Conservation (phyloP, 2,888 invertebrate species). For the Dryomyza anilis region DNA sequence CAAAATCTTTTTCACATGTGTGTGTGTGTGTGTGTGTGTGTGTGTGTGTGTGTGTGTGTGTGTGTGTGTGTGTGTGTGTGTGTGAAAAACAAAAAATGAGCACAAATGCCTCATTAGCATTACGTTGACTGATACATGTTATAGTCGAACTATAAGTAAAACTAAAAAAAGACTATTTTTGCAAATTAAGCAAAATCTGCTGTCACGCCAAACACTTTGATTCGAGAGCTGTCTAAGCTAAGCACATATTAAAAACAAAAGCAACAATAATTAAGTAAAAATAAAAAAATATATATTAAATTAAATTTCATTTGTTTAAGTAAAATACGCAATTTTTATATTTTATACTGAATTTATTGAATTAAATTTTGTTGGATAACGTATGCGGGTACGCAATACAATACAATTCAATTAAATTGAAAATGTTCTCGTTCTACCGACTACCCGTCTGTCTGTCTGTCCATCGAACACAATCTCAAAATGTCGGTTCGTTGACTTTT, state of each 20-base stretch:
- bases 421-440: background rate
- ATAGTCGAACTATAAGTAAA: constrained; percentile 9
- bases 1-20: too few relatives aligned
- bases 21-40: too few relatives aligned
- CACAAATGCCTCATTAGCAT: constrained; percentile 26
- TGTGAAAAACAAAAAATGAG: constrained; percentile 17
- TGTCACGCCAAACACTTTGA: constrained; percentile 39
- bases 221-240: constrained; percentile 36
- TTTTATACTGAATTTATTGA: too few relatives aligned
- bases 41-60: too few relatives aligned
- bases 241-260: background rate
- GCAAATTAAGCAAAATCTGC: constrained; percentile 48
- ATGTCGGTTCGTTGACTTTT: background rate
- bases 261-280: background rate
- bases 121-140: constrained; percentile 3
- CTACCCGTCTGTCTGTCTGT: background rate
- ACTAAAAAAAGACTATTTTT: constrained; percentile 39
- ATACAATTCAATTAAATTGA: too few relatives aligned
- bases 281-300: background rate
- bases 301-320: background rate
- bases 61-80: too few relatives aligned
- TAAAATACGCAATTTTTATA: too few relatives aligned
- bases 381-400: too few relatives aligned
- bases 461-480: background rate
- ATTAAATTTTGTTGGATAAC: too few relatives aligned